Conservation (phyloP, 1,140 invertebrate species). For the Calycopis cecrops region DNA sequence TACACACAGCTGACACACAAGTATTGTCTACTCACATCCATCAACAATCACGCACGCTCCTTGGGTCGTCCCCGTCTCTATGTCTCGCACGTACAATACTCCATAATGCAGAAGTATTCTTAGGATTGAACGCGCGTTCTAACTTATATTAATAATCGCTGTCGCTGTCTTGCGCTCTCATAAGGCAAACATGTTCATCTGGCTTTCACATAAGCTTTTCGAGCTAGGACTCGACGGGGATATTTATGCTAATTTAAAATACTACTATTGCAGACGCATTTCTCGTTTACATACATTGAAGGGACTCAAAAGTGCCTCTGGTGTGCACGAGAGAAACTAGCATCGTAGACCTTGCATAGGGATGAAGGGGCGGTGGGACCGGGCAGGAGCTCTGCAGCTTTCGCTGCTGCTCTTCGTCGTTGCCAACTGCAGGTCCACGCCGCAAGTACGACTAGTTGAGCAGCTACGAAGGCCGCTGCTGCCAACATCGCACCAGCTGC, state of each 20-base stretch:
- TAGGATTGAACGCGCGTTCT: conserved; percentile 40
- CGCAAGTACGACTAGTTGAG: conserved; percentile 87
- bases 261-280: conserved; percentile 67
- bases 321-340: conserved; percentile 81
- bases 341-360: conserved; percentile 91
- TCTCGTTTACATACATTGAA: conserved; percentile 50
- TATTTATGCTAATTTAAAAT: conserved; percentile 63
- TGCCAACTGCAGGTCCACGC: conserved; percentile 91
- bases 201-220: conserved; percentile 34
- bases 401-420: conserved; percentile 80
- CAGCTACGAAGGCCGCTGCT: conserved; percentile 87
- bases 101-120: conserved; percentile 44
- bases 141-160: conserved; percentile 61
- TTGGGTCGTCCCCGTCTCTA: conserved; percentile 71
- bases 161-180: conserved; percentile 53
- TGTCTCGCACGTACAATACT: conserved; percentile 40
- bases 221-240: conserved; percentile 62
- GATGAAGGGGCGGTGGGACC: conserved; percentile 77
- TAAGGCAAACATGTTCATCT: conserved; percentile 33
- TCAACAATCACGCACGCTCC: conserved; percentile 59
- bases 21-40: conserved; percentile 43
- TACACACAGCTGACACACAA: conserved; percentile 36
- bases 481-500: conserved; percentile 86
- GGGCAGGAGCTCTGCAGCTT: conserved; percentile 65
- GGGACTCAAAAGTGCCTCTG: conserved; percentile 85